Conservation (phyloP, 2,888 invertebrate species). For the Lycia hirtaria region DNA sequence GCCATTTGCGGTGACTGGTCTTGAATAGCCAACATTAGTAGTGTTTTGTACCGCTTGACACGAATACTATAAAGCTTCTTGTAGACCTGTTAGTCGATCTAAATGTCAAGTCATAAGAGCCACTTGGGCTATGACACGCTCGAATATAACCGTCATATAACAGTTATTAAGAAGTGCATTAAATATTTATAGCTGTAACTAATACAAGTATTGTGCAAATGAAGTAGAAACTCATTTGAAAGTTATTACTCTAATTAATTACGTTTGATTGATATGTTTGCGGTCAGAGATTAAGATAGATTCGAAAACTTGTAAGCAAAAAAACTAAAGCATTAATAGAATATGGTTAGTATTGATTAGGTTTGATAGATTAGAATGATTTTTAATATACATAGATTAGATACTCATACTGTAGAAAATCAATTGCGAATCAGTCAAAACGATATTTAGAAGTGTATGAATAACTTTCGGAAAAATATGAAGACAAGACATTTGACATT, state of each 20-base stretch:
- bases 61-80: constrained; percentile 29
- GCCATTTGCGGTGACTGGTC: constrained; percentile 43
- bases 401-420: neutral
- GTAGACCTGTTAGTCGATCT: constrained; percentile 33
- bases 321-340: constrained; percentile 21
- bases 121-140: constrained; percentile 18
- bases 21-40: constrained; percentile 39
- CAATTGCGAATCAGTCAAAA: neutral
- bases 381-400: constrained; percentile 15
- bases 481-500: neutral
- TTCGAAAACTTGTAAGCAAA: constrained; percentile 13
- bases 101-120: constrained; percentile 34
- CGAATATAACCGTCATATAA: constrained; percentile 28
- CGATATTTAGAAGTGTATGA: neutral
- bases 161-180: constrained; percentile 28
- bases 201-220: constrained; percentile 30
- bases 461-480: neutral
- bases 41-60: constrained; percentile 37
- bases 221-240: constrained; percentile 28
- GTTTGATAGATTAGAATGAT: constrained; percentile 17
- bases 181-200: constrained; percentile 28
- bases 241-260: constrained; percentile 38
- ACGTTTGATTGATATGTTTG: constrained; percentile 35
- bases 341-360: constrained; percentile 19
- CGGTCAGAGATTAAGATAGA: constrained; percentile 23